These are phyloP conservation scores for Hylia prasina DNA, from an alignment of 2,113 vertebrate genomes.

Conservation along the genomic window DNA sequence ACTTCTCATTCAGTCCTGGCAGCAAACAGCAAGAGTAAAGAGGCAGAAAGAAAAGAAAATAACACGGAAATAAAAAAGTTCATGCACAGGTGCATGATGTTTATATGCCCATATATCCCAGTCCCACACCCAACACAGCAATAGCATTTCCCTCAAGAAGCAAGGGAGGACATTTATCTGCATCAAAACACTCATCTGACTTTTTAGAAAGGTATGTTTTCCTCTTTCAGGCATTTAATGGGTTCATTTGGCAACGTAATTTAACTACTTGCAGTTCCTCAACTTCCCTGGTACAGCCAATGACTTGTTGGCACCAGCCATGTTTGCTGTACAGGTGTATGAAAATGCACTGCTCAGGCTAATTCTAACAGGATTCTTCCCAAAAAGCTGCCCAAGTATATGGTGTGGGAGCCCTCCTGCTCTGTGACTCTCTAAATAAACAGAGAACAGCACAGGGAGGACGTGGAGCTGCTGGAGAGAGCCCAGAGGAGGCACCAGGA, in stretches of 20 bases:
- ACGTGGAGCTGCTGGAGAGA: background rate
- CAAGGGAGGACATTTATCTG: background rate
- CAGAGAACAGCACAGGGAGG: background rate
- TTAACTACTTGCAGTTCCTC: background rate
- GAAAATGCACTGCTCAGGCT: background rate
- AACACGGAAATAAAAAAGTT: background rate
- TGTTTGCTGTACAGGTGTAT: background rate
- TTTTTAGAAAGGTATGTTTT: background rate
- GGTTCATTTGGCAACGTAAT: background rate
- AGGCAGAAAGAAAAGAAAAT: background rate
- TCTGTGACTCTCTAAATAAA: background rate
- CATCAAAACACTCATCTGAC: background rate
- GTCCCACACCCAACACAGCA: background rate
- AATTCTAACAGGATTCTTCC: background rate
- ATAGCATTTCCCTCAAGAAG: background rate
- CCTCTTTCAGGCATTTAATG: background rate
- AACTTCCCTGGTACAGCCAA: background rate
- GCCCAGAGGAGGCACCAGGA: background rate
- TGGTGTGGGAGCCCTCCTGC: background rate
- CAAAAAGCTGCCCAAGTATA: background rate
- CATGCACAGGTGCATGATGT: background rate
- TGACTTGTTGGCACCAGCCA: background rate
- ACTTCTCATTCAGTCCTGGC: background rate
- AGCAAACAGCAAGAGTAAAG: background rate
- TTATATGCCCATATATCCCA: background rate